Evolutionary conservation across 1,140 invertebrate species (phyloP), one percentile per base, ranked within the genome.

Genomic region (Dinothrombium tinctorium): DNA sequence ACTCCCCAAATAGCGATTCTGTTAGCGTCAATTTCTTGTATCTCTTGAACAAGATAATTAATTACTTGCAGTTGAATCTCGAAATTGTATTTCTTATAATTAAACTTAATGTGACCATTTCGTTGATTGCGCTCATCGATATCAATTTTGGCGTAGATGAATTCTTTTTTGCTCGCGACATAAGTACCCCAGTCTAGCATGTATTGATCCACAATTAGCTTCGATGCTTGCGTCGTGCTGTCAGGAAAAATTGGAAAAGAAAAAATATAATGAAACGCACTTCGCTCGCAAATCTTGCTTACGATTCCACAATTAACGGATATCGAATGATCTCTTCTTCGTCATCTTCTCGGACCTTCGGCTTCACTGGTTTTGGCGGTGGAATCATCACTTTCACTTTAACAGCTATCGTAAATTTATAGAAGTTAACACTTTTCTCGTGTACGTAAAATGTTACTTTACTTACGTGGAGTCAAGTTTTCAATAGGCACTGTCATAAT

Each of bases 1-100:
- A 76, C 80, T 9, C 82, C 81, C 79, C 78, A 53, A 33, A 90
- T 72, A 1, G 77, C 80, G 28, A 86, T 74, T n/a, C 76, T 66
- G 8, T 72, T 67, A 41, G 70, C 66, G 51, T 90, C 81, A 22
- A 90, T 74, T 51, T 81, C 86, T 53, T 80, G 75, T 1, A 84
- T 60, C n/a, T 21, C 33, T n/a, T 39, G 11, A 20, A 20, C 37
- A 7, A 39, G 4, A 14, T 20, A 15, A 26, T 39, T 17, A 26
- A 39, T 26, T 6, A 29, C 22, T 2, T 14, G 15, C 22, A 39
- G n/a, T 20, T 28, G 26, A 39, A 26, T 14, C 19, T 39, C 37
- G 15, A 26, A 39, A 26, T 39, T 28, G 6, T 20, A 9, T 19
- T 39, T 39, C 7, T 19, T 20, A 22, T 25, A 28, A n/a, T 14